Conservation (phyloP, 2,113 vertebrate genomes). For the Myiopsitta monachus region DNA sequence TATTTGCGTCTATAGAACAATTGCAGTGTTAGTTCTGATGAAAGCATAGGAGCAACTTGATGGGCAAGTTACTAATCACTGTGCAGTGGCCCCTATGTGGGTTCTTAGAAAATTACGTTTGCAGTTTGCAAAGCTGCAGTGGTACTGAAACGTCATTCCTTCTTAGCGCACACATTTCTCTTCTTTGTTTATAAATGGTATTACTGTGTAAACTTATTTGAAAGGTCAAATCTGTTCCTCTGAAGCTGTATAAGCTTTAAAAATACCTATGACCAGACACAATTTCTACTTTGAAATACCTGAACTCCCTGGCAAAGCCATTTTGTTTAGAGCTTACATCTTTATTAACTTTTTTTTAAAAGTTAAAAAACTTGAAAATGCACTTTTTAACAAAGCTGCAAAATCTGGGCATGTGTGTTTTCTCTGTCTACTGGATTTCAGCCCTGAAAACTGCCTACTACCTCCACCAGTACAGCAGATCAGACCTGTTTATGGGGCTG, state of each 20-base stretch:
- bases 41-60: neutral
- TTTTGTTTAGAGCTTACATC: neutral
- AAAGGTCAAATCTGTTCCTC: neutral
- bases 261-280: neutral
- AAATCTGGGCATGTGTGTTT: neutral
- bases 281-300: neutral
- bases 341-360: neutral
- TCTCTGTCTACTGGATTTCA: neutral
- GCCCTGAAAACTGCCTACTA: neutral
- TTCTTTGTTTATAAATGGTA: neutral
- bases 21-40: neutral
- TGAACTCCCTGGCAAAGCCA: neutral
- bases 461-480: neutral
- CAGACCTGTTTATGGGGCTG: neutral
- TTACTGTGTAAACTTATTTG: neutral
- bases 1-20: slow-evolving; percentile 19
- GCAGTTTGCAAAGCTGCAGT: neutral
- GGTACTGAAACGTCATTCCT: neutral
- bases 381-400: neutral
- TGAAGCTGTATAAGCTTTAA: neutral
- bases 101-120: neutral
- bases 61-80: neutral
- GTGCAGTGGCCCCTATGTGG: neutral
- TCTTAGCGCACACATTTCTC: neutral
- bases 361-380: neutral